Conservation (phyloP, 2,797 vertebrate genomes). For the Coracias cyanogaster region DNA sequence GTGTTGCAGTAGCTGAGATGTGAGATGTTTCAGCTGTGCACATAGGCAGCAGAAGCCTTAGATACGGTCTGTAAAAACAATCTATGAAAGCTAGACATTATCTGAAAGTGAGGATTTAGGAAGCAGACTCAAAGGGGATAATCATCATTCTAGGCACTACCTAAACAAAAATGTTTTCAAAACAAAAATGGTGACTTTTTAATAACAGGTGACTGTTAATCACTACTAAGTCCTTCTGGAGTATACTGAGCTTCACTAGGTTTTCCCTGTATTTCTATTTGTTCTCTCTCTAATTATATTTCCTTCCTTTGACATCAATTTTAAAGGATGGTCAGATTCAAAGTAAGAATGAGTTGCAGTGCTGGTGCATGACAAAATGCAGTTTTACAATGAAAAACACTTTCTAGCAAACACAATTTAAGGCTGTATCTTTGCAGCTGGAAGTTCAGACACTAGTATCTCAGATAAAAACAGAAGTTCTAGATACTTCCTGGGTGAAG, state of each 20-base stretch:
- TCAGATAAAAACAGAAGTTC: background rate
- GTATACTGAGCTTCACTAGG: background rate
- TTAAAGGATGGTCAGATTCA: background rate
- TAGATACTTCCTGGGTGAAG: background rate
- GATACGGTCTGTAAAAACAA: background rate
- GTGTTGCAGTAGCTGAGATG: background rate
- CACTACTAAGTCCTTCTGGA: background rate
- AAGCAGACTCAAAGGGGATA: background rate
- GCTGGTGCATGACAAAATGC: background rate
- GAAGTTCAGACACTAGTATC: background rate
- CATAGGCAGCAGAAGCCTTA: background rate
- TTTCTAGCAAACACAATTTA: background rate
- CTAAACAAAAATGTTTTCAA: background rate
- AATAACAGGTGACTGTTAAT: background rate
- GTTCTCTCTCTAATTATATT: background rate
- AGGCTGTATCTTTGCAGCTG: background rate
- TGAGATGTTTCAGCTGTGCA: slow-evolving; percentile 25
- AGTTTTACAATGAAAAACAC: background rate
- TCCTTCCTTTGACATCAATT: background rate
- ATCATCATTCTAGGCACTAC: background rate
- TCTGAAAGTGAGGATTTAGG: background rate
- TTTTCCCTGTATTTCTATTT: background rate
- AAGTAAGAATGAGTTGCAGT: background rate
- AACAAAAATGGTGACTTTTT: background rate
- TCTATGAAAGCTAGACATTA: background rate